Base-by-base conservation (phyloP, 2,113 vertebrate genomes). In the Andinoacara biseriatus region DNA sequence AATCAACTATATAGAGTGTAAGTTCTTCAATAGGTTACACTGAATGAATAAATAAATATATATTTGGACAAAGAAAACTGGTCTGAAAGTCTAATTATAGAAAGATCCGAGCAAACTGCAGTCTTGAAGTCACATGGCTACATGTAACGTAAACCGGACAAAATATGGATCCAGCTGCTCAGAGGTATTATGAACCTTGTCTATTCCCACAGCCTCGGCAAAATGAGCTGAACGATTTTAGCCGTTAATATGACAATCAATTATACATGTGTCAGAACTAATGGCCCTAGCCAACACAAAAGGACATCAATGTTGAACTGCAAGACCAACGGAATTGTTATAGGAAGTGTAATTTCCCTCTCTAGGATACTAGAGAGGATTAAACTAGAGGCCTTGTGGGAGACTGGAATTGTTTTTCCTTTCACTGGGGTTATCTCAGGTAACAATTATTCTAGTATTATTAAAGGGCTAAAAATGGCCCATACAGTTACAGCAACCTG, bases 391-490 rank as follows among this genome's bases (percentile, higher is more conserved):
- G 77, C 84, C 93, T 89, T 87, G 75, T 58, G 92, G 92, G 88
- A 93, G 84, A 89, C 72, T 75, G 84, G 81, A 87, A 91, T 93
- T 94, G 91, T 94, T 94, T 93, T 92, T 92, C 81, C 56, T 85
- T 63, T 93, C 92, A 81, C 86, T 69, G 69, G 87, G 87, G 93
- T 94, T 92, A 92, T 87, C 92, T 89, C 89, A 92, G 93, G 91
- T 92, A 93, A 87, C 90, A 92, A 91, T 88, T 91, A 91, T 92
- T 90, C 90, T 82, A 83, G 85, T 92, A 77, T 93, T 93, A 93
- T 94, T 93, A 94, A 93, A 92, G 84, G 86, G 91, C 92, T 93
- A 92, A 93, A 95, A 92, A 91, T 94, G 87, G 90, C 89, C 75
- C 69, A 65, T 86, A 88, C 86, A 14, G 89, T 89, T 78, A 86